A percentile compares a stretch with the other conserved stretches of the same genome.
phyloP scores from a whole-genome alignment of 1,140 invertebrate genomes.

The Sycophila sp. region DNA sequence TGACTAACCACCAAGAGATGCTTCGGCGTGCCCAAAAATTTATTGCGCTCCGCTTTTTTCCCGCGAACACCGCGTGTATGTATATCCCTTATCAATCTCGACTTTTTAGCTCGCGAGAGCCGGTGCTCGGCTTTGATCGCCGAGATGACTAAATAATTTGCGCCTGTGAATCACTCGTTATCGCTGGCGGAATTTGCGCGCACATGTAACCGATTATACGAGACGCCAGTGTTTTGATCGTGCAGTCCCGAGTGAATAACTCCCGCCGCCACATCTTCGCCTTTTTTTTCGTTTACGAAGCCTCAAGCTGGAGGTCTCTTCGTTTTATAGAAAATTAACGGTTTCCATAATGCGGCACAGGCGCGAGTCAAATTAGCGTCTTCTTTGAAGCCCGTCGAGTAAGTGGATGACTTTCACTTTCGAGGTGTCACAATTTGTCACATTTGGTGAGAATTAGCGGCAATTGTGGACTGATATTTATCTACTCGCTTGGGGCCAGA shows the following conservation, averaged over 20 bases:
- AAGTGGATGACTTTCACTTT: slow-evolving; percentile 41
- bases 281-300: too few species aligned
- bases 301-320: too few species aligned
- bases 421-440: too few species aligned
- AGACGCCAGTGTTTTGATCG: background rate
- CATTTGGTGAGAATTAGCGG: too few species aligned
- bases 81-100: background rate
- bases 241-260: background rate
- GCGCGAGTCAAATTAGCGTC: too few species aligned
- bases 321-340: too few species aligned
- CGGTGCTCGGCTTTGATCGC: slow-evolving; percentile 1
- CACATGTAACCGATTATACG: slow-evolving; percentile 8
- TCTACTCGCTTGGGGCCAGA: too few species aligned
- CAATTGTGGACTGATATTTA: too few species aligned
- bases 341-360: too few species aligned
- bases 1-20: too few species aligned
- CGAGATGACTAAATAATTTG: slow-evolving; percentile 13
- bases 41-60: too few species aligned
- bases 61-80: too few species aligned
- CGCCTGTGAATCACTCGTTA: slow-evolving; percentile 7
- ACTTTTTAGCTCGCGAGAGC: background rate
- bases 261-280: background rate
- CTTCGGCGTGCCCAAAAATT: background rate
- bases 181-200: slow-evolving; percentile 20
- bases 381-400: background rate